These are phyloP conservation scores for Haliaeetus leucogaster DNA, from an alignment of 2,113 vertebrate genomes.

Conservation along the genomic window DNA sequence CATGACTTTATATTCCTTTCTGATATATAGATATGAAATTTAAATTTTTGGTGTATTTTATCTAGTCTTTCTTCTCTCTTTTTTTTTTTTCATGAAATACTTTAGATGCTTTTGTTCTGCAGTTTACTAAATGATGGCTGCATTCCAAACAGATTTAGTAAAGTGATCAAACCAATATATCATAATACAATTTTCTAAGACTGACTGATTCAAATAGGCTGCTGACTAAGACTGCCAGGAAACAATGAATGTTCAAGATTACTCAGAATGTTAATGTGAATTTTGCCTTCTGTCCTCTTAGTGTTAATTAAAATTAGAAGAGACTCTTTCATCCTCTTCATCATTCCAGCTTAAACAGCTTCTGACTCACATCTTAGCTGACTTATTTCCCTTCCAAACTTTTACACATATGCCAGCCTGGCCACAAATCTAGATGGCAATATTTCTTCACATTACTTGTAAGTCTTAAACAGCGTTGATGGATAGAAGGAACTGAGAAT, in stretches of 20 bases:
- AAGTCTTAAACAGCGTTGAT: neutral
- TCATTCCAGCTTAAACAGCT: neutral
- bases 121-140: neutral
- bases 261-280: conserved; percentile 3
- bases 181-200: conserved; percentile 5
- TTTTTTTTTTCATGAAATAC: neutral
- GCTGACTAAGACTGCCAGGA: neutral
- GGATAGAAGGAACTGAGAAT: neutral
- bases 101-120: neutral
- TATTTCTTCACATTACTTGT: neutral
- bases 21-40: neutral
- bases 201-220: neutral
- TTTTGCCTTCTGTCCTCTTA: neutral
- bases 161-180: conserved; percentile 12
- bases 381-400: neutral
- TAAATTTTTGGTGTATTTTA: neutral
- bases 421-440: neutral
- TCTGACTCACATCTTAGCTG: neutral
- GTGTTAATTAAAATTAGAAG: conserved; percentile 37
- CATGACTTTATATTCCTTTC: neutral
- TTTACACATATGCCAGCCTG: neutral
- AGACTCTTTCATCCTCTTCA: neutral
- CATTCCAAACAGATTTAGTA: neutral
- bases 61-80: neutral
- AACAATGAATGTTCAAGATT: neutral